Evolutionary conservation across 2,797 vertebrate genomes (phyloP).

Genomic region (Arnoldichthys spilopterus): DNA sequence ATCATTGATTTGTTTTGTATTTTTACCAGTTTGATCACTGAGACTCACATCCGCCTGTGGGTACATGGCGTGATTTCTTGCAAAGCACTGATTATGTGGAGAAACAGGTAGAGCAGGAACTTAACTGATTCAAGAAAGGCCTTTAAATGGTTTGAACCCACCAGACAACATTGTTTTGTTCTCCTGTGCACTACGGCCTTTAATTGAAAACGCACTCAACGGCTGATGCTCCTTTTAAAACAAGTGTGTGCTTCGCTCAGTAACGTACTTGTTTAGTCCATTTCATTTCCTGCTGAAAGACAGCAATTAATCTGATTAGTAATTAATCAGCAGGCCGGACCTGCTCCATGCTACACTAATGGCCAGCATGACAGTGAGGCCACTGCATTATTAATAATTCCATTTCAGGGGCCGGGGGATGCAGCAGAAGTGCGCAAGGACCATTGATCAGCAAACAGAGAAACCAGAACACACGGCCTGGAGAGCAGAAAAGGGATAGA

Average conservation of each 20-base stretch:
- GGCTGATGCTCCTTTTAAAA: constrained; percentile 28
- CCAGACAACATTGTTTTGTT: constrained; percentile 27
- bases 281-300: constrained; percentile 69
- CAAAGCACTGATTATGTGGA: not conserved
- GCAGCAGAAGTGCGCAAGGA: constrained; percentile 58
- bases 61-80: constrained; percentile 19
- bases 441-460: constrained; percentile 76
- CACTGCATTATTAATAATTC: constrained; percentile 83
- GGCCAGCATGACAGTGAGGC: constrained; percentile 76
- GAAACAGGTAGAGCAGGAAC: constrained; percentile 30
- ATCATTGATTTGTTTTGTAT: constrained; percentile 1
- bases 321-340: constrained; percentile 77
- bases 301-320: constrained; percentile 82
- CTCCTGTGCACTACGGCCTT: constrained; percentile 3
- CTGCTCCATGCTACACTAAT: constrained; percentile 73
- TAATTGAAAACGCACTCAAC: constrained; percentile 30
- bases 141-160: constrained; percentile 43
- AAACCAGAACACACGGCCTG: constrained; percentile 19
- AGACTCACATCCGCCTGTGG: not conserved
- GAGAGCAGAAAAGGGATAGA: not conserved
- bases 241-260: constrained; percentile 40
- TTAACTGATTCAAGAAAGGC: constrained; percentile 32
- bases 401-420: constrained; percentile 69
- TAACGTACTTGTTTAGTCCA: constrained; percentile 51
- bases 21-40: not conserved